Percentiles rank a stretch among this genome's conserved stretches.
These are phyloP conservation scores for Philotrypesis tridentata DNA, from an alignment of 1,140 invertebrate genomes.

Conservation along the genomic window DNA sequence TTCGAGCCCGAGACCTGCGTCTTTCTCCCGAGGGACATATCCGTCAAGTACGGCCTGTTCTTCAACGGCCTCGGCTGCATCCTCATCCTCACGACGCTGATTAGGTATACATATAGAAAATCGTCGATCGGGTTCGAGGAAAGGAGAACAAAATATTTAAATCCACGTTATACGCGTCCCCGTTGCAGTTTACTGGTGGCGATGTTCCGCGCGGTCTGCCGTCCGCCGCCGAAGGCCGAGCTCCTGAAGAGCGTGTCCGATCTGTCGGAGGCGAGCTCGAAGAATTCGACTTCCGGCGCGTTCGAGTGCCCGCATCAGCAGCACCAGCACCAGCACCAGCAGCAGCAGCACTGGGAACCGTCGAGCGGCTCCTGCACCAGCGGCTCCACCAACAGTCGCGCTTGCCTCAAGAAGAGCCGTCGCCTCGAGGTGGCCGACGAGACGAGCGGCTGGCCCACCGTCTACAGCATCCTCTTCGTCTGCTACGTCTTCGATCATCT, in stretches of 20 bases:
- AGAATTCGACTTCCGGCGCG: constrained; percentile 64
- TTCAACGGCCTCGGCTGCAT: constrained; percentile 70
- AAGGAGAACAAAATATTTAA: too few relatives aligned
- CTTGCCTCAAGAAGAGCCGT: constrained; percentile 62
- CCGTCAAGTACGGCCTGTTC: constrained; percentile 73
- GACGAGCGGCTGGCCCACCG: constrained; percentile 69
- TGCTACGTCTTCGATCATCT: constrained; percentile 74
- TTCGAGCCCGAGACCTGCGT: constrained; percentile 69
- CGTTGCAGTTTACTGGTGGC: constrained; percentile 55
- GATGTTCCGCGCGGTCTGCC: constrained; percentile 61
- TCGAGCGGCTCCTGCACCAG: constrained; percentile 68
- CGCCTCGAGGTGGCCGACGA: constrained; percentile 52
- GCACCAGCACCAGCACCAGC: constrained; percentile 64
- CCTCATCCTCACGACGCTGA: constrained; percentile 63
- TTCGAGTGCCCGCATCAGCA: constrained; percentile 66
- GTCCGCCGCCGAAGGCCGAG: constrained; percentile 63
- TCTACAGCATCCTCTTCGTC: constrained; percentile 71
- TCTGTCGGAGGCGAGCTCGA: constrained; percentile 68
- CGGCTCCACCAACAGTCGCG: constrained; percentile 69
- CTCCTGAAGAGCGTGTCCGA: constrained; percentile 66
- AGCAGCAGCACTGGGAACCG: constrained; percentile 65
- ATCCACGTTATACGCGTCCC: too few relatives aligned
- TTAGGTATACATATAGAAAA: constrained; percentile 23
- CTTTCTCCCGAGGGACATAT: constrained; percentile 72
- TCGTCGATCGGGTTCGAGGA: too few relatives aligned